Evolutionary conservation across 2,888 invertebrate genomes (phyloP).

Genomic region (Ommatoiulus sabulosus): DNA sequence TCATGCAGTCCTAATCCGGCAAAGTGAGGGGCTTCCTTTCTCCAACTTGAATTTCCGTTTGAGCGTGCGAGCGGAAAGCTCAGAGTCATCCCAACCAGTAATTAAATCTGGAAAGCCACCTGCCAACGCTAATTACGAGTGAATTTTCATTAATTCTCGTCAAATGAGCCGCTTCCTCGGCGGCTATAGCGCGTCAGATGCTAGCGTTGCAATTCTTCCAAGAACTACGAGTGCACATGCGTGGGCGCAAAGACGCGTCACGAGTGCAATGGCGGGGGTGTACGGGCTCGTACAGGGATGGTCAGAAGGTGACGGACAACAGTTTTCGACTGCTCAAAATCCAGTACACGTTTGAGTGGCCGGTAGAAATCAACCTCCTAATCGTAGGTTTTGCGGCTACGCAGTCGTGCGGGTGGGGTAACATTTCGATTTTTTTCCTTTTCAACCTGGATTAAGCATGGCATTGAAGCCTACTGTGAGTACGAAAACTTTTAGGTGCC

Average conservation of each 20-base stretch:
- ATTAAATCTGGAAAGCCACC: constrained; percentile 19
- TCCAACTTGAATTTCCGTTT: not conserved
- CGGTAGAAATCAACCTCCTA: too few relatives aligned
- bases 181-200: not conserved
- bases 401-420: too few relatives aligned
- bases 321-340: not conserved
- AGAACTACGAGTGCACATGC: not conserved
- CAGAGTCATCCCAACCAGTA: not conserved
- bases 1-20: not conserved
- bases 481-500: too few relatives aligned
- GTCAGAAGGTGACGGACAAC: not conserved
- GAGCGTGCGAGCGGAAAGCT: not conserved
- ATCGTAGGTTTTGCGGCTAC: too few relatives aligned
- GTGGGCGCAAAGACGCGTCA: not conserved
- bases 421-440: too few relatives aligned
- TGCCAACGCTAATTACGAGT: not conserved
- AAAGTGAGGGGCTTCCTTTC: not conserved
- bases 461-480: too few relatives aligned
- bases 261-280: not conserved
- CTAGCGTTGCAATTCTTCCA: not conserved
- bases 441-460: too few relatives aligned
- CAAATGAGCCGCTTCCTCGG: not conserved
- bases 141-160: constrained; percentile 40
- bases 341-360: not conserved
- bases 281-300: not conserved